A percentile compares a stretch with the other conserved stretches of the same genome.
Evolutionary conservation across 2,888 invertebrate genomes (phyloP).

Genomic region (Latrodectus hesperus): DNA sequence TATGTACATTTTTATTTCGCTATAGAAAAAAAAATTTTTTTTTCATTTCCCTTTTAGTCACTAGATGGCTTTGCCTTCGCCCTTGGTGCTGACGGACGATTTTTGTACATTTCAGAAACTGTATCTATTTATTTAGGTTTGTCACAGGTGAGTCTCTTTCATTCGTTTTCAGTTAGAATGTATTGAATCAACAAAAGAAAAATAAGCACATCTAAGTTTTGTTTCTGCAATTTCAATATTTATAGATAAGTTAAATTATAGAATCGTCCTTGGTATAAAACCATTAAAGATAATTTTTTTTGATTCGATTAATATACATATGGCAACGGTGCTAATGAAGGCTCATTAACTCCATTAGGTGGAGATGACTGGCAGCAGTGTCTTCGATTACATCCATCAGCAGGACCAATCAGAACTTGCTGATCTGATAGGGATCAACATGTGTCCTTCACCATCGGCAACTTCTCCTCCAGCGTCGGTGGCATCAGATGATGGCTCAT

Average conservation of each 20-base stretch:
- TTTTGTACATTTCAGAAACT: slow-evolving; percentile 99
- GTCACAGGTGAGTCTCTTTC: slow-evolving; percentile 87
- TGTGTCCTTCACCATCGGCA: slow-evolving; percentile 78
- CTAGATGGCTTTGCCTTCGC: slow-evolving; percentile 98
- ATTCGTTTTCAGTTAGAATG: slow-evolving; percentile 36
- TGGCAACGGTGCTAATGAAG: background rate
- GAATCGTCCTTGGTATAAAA: too few species aligned
- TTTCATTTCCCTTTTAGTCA: slow-evolving; percentile 83
- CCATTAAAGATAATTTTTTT: background rate
- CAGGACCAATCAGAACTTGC: slow-evolving; percentile 96
- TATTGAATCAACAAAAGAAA: background rate
- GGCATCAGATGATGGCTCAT: slow-evolving; percentile 87
- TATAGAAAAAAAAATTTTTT: background rate
- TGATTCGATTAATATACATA: background rate
- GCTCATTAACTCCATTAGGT: slow-evolving; percentile 81
- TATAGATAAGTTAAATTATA: too few species aligned
- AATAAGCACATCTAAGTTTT: background rate
- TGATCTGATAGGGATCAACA: slow-evolving; percentile 92
- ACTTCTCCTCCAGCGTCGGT: slow-evolving; percentile 81
- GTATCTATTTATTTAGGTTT: slow-evolving; percentile 99
- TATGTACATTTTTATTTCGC: too few species aligned
- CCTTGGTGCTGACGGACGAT: slow-evolving; percentile 94
- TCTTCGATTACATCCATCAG: slow-evolving; percentile 98
- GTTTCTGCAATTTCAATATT: too few species aligned
- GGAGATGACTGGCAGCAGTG: slow-evolving; percentile 99